Base-by-base conservation (phyloP, 2,888 invertebrate species). In the Amblyjoppa proteus region DNA sequence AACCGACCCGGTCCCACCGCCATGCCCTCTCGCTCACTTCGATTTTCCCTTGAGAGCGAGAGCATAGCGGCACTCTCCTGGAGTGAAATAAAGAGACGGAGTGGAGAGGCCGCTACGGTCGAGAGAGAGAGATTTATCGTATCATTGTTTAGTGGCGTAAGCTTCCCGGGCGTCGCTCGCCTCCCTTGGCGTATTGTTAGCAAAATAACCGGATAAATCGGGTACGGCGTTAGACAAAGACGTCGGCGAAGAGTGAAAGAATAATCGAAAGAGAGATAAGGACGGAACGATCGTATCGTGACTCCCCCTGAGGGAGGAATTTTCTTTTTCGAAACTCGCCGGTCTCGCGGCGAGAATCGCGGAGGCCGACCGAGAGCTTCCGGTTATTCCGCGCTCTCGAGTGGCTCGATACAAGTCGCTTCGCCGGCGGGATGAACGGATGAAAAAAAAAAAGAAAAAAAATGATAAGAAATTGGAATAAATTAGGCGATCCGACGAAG, bases 121-220 rank as follows among this genome's bases (percentile, higher is more conserved):
- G 76, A 82, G 77, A 80, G 76, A 82, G 77, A 80, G 87, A 92
- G 92, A 93, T 93, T 93, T 93, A 93, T 93, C 92, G 93, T 90
- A 90, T 90, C 91, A 91, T 92, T 93, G 92, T 92, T 93, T 92
- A 89, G 91, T 90, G 89, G 89, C 87, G 90, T 88, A 89, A 90
- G 89, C 89, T 89, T 89, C 85, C 87, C 80, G 73, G 88, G 88
- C 89, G 88, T 64, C 73, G 81, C 75, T 75, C 66, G 68, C 85
- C 81, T 84, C 84, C 79, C 86, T 75, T 69, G 84, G 84, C 82
- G 84, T 84, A 86, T 84, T 86, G 84, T 86, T 86, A 86, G 84
- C 76, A 76, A 78, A 83, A 83, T 85, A 83, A 85, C 81, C 83
- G 87, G 87, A 86, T 86, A 81, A 77, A 86, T 86, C 69, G 83